phyloP scores from a whole-genome alignment of 1,140 invertebrate genomes.

The Drosophila sp. region DNA sequence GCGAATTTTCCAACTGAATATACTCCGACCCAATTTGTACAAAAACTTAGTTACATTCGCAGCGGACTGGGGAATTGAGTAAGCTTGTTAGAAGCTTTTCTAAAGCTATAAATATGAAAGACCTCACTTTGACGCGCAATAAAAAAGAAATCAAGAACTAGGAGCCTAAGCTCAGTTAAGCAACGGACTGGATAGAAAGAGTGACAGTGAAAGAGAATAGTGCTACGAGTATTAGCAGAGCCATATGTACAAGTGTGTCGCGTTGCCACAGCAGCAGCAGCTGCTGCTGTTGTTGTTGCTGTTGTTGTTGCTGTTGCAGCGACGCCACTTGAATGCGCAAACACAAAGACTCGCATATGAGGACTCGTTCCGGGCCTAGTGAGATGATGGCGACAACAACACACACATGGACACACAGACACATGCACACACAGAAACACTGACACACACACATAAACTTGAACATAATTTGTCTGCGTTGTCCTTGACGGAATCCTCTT shows the following conservation, averaged over 20 bases:
- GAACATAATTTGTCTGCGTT: conserved; percentile 44
- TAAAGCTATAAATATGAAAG: conserved; percentile 36
- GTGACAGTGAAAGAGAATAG: not conserved
- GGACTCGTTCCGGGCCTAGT: conserved; percentile 27
- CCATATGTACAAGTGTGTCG: not conserved
- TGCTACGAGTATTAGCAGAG: not conserved
- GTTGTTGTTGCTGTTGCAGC: conserved; percentile 26
- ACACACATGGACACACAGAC: conserved; percentile 2
- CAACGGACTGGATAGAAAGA: conserved; percentile 1
- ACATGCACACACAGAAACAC: conserved; percentile 6
- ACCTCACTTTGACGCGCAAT: conserved; percentile 2
- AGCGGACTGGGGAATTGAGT: not conserved
- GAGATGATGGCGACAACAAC: not conserved
- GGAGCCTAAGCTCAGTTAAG: conserved; percentile 23
- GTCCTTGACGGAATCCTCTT: conserved; percentile 72
- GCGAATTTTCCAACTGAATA: not conserved
- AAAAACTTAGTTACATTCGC: conserved; percentile 14
- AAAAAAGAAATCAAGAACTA: conserved; percentile 21
- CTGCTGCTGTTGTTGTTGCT: conserved; percentile 10
- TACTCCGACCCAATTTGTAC: conserved; percentile 3
- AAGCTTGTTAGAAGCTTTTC: conserved; percentile 18
- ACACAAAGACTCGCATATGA: conserved; percentile 78
- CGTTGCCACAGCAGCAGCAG: not conserved
- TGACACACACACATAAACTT: conserved; percentile 10
- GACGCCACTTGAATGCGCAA: conserved; percentile 77